A percentile compares a stretch with the other conserved stretches of the same genome.
Conservation (phyloP, 1,140 invertebrate species). For the Meloidogyne floridensis region DNA sequence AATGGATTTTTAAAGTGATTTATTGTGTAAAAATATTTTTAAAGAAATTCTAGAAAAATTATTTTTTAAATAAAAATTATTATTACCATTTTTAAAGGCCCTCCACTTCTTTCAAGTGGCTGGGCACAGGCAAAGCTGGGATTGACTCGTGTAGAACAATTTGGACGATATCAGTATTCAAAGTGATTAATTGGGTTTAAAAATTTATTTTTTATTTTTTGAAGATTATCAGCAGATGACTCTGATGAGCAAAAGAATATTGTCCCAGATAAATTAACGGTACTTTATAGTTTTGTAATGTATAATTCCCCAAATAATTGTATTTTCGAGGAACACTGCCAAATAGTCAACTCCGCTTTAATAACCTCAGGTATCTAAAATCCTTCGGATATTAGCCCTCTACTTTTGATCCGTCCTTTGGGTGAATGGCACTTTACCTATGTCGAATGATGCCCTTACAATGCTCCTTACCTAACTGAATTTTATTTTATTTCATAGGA, state of each 20-base stretch:
- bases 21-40: conserved; percentile 37
- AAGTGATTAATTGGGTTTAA: not conserved
- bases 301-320: too few species aligned
- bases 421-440: too few species aligned
- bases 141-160: conserved; percentile 13
- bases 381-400: too few species aligned
- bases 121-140: conserved; percentile 28
- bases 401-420: too few species aligned
- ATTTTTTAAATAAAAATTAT: not conserved
- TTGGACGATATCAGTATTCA: conserved; percentile 25
- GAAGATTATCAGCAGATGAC: conserved; percentile 17
- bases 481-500: too few species aligned
- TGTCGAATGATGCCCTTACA: too few species aligned
- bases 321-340: too few species aligned
- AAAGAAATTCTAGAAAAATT: conserved; percentile 19
- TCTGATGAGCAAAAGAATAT: not conserved
- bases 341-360: too few species aligned
- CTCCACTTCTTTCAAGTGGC: conserved; percentile 36
- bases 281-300: not conserved
- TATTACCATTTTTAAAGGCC: conserved; percentile 18
- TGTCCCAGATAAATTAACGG: conserved; percentile 1
- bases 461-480: too few species aligned
- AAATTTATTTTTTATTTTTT: not conserved
- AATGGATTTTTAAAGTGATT: conserved; percentile 9
- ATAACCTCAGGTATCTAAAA: too few species aligned